Evolutionary conservation across 2,113 vertebrate genomes (phyloP).

Genomic region (Otis tarda): DNA sequence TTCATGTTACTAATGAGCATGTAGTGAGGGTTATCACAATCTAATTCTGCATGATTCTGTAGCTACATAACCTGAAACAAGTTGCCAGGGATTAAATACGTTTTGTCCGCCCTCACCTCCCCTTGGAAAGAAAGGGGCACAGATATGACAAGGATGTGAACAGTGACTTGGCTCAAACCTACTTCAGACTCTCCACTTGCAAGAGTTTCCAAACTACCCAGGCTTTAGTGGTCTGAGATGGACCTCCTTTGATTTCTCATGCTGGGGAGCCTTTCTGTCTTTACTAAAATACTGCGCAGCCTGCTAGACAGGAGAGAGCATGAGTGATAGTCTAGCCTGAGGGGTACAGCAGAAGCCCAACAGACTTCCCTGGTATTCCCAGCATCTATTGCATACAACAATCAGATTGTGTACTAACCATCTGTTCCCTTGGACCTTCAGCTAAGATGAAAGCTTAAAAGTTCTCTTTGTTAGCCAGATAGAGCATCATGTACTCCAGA

Average conservation of each 20-base stretch:
- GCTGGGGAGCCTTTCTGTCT: neutral
- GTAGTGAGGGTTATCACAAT: neutral
- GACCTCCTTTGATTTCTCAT: neutral
- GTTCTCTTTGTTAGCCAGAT: neutral
- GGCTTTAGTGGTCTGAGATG: neutral
- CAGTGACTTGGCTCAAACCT: neutral
- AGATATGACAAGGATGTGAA: neutral
- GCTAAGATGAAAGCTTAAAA: neutral
- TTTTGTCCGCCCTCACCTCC: neutral
- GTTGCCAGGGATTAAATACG: neutral
- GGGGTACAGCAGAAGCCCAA: neutral
- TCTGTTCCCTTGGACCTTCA: neutral
- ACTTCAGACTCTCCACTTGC: neutral
- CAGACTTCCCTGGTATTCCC: neutral
- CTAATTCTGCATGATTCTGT: neutral
- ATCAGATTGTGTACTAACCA: rapidly evolving
- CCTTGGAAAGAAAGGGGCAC: neutral
- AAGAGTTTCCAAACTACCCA: neutral
- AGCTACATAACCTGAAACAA: neutral
- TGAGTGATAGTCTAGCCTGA: neutral
- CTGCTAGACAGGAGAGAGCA: neutral
- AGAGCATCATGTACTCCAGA: neutral
- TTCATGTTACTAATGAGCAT: neutral
- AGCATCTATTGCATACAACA: rapidly evolving
- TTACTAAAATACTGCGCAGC: neutral